A percentile compares a stretch with the other conserved stretches of the same genome.
phyloP scores from a whole-genome alignment of 1,140 invertebrate species.

The Branchinecta lindahli region DNA sequence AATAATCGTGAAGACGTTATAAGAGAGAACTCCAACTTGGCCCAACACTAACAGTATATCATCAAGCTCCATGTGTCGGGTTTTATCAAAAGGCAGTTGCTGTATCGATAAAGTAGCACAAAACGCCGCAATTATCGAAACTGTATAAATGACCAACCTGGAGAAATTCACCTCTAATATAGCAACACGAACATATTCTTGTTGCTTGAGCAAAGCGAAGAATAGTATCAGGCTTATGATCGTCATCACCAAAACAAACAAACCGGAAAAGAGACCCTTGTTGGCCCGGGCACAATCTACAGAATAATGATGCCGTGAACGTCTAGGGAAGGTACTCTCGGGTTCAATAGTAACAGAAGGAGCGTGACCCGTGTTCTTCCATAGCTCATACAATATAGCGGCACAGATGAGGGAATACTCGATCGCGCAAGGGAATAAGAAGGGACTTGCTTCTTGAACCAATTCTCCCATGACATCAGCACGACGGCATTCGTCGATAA shows the following conservation, averaged over 20 bases:
- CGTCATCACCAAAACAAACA: constrained; percentile 43
- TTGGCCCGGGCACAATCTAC: constrained; percentile 40
- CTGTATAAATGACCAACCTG: constrained; percentile 69
- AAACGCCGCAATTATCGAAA: constrained; percentile 63
- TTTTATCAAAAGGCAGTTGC: constrained; percentile 62
- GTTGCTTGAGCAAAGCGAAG: constrained; percentile 58
- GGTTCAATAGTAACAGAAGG: neutral
- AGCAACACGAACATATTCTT: constrained; percentile 32
- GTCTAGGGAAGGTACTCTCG: constrained; percentile 21
- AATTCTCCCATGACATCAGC: constrained; percentile 43
- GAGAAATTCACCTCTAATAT: constrained; percentile 82
- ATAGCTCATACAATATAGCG: constrained; percentile 44
- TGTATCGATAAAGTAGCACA: constrained; percentile 63
- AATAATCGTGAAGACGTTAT: constrained; percentile 82
- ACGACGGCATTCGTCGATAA: constrained; percentile 51
- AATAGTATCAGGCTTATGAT: constrained; percentile 80
- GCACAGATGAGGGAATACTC: constrained; percentile 55
- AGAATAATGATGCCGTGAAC: constrained; percentile 32
- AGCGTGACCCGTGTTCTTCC: constrained; percentile 36
- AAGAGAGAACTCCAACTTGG: constrained; percentile 54
- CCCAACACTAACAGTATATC: constrained; percentile 83
- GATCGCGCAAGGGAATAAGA: constrained; percentile 52
- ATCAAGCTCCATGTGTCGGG: constrained; percentile 71
- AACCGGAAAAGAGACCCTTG: constrained; percentile 38
- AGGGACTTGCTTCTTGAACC: constrained; percentile 45